A percentile compares a stretch with the other conserved stretches of the same genome.
phyloP scores from a whole-genome alignment of 37 sponge, comb jelly and placozoan genomes.

The Chondrosia reniformis region DNA sequence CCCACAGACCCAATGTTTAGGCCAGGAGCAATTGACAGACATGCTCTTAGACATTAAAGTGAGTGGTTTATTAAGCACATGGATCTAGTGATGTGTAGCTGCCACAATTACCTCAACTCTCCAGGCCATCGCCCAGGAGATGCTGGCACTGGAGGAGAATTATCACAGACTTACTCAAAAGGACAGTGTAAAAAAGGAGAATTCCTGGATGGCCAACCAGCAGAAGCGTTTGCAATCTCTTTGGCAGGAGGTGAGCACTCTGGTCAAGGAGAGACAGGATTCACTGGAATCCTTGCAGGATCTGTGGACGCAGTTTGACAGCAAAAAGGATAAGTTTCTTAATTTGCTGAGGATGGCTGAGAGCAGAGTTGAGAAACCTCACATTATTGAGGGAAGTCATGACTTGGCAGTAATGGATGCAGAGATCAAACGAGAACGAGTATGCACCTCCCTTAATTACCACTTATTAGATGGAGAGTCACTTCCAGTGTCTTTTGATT shows the following conservation, averaged over 20 bases:
- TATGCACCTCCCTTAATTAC: too few species aligned
- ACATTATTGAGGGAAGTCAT: too few species aligned
- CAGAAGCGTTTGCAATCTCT: neutral
- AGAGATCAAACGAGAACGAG: too few species aligned
- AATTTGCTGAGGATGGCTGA: slow-evolving; percentile 38
- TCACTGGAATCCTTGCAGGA: slow-evolving; percentile 37
- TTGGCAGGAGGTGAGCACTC: neutral
- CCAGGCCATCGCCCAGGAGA: neutral
- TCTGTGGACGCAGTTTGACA: slow-evolving; percentile 48
- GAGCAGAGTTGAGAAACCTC: too few species aligned
- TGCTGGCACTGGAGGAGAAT: neutral
- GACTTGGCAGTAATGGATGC: slow-evolving; percentile 35
- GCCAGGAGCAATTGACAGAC: slow-evolving; percentile 9
- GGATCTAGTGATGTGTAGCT: neutral
- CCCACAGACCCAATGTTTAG: neutral
- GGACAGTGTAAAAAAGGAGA: neutral
- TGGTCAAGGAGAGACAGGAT: slow-evolving; percentile 16
- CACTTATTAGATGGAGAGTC: too few species aligned
- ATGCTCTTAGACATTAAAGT: neutral
- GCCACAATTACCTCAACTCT: neutral
- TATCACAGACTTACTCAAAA: neutral
- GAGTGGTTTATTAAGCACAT: neutral
- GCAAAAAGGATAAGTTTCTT: slow-evolving; percentile 28
- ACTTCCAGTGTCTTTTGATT: neutral
- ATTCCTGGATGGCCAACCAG: slow-evolving; percentile 22